Percentiles rank a stretch among this genome's conserved stretches.
Evolutionary conservation across 1,140 invertebrate genomes (phyloP).

Genomic region (Holotrichia oblita): DNA sequence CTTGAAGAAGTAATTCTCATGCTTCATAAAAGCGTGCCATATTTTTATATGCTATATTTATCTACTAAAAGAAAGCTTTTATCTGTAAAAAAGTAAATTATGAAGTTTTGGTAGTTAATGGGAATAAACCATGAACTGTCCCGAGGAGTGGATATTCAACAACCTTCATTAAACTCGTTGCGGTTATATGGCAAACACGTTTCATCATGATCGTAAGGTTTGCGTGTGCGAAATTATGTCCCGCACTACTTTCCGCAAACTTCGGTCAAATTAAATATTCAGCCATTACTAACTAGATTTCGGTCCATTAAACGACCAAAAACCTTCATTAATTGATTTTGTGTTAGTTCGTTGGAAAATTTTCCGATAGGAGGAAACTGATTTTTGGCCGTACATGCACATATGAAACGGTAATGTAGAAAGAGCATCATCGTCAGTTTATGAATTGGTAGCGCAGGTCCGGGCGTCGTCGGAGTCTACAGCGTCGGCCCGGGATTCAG

Average conservation of each 20-base stretch:
- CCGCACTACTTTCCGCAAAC: conserved; percentile 24
- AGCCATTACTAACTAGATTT: conserved; percentile 5
- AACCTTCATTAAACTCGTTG: neutral
- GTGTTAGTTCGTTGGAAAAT: conserved; percentile 17
- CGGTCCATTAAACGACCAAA: conserved; percentile 1
- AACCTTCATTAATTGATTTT: conserved; percentile 25
- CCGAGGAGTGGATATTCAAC: too few species aligned
- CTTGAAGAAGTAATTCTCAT: too few species aligned
- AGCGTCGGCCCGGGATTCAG: conserved; percentile 44
- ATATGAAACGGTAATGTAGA: neutral
- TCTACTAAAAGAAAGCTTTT: too few species aligned
- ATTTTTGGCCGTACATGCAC: neutral
- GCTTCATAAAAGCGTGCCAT: too few species aligned
- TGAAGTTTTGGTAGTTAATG: too few species aligned
- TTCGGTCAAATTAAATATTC: conserved; percentile 24
- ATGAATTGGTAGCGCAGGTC: conserved; percentile 42
- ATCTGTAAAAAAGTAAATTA: too few species aligned
- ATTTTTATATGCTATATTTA: too few species aligned
- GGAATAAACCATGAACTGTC: too few species aligned
- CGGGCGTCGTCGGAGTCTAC: conserved; percentile 40
- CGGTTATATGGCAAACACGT: neutral
- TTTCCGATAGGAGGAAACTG: conserved; percentile 12
- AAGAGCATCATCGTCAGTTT: conserved; percentile 25
- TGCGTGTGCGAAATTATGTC: neutral
- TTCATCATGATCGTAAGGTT: neutral